These are phyloP conservation scores for Otolemur garnettii DNA, from an alignment of 2,113 vertebrate species.

Conservation along the genomic window DNA sequence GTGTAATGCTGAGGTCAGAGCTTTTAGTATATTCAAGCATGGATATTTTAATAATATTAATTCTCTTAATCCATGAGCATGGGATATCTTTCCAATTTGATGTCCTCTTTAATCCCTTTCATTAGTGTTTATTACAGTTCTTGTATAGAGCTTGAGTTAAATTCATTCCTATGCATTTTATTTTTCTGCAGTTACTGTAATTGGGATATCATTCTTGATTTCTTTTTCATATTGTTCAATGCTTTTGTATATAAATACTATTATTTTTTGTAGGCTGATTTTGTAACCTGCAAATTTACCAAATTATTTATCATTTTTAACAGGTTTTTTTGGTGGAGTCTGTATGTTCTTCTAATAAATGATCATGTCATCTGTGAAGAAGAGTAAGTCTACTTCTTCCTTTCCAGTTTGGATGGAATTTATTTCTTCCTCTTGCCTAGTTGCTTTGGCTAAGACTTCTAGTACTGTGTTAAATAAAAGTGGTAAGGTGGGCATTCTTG, in stretches of 20 bases:
- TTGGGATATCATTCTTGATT: neutral
- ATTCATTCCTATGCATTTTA: neutral
- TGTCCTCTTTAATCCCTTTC: neutral
- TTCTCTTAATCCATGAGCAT: neutral
- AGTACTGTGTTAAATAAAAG: neutral
- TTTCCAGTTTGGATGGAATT: neutral
- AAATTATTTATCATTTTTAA: neutral
- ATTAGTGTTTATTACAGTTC: neutral
- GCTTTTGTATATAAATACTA: neutral
- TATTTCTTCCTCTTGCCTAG: neutral
- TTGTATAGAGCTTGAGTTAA: neutral
- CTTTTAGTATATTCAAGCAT: too few species aligned
- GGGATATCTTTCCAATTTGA: neutral
- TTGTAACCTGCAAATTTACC: neutral
- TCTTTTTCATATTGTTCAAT: neutral
- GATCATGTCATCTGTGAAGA: neutral
- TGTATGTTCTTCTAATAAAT: neutral
- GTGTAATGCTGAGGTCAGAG: too few species aligned
- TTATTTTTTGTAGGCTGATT: neutral
- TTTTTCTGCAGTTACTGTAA: neutral
- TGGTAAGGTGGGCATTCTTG: neutral
- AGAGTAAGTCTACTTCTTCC: neutral
- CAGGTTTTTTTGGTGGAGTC: neutral
- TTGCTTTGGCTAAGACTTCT: neutral
- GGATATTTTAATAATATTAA: neutral